These are phyloP conservation scores for Melanargia galathea DNA, from an alignment of 2,888 invertebrate species.

Conservation along the genomic window DNA sequence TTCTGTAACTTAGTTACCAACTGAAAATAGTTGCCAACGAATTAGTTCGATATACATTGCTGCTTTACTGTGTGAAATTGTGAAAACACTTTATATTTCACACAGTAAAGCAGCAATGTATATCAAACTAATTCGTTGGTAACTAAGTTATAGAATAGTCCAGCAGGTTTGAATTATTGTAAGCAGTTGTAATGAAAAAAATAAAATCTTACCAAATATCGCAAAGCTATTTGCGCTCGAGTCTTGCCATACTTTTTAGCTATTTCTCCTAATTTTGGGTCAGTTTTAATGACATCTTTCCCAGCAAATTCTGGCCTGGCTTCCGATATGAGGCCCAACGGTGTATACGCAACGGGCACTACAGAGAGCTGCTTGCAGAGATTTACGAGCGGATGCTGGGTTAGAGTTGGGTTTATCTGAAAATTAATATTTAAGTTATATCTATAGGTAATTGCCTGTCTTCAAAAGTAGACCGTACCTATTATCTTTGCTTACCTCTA, in stretches of 20 bases:
- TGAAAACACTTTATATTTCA: too few species aligned
- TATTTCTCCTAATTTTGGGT: slow-evolving; percentile 80
- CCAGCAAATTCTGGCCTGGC: slow-evolving; percentile 74
- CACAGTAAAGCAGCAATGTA: too few species aligned
- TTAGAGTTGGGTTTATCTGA: slow-evolving; percentile 81
- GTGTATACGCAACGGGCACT: slow-evolving; percentile 87
- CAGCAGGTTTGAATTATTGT: too few species aligned
- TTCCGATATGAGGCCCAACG: slow-evolving; percentile 82
- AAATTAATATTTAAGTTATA: slow-evolving; percentile 1
- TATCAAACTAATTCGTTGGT: too few species aligned
- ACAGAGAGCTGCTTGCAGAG: slow-evolving; percentile 86
- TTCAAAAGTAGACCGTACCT: too few species aligned
- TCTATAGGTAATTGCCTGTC: too few species aligned
- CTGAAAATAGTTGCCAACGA: too few species aligned
- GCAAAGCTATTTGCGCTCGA: slow-evolving; percentile 84
- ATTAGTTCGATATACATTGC: too few species aligned
- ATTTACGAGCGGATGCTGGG: slow-evolving; percentile 86
- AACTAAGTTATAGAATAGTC: too few species aligned
- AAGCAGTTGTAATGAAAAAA: neutral
- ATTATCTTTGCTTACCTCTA: slow-evolving; percentile 55
- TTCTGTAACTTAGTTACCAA: too few species aligned
- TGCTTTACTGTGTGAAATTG: too few species aligned
- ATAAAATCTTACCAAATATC: slow-evolving; percentile 82
- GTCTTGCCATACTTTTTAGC: slow-evolving; percentile 85
- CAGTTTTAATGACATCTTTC: slow-evolving; percentile 82